Evolutionary conservation across 2,797 vertebrate species (phyloP).

Genomic region (Poeciliopsis gracilis): DNA sequence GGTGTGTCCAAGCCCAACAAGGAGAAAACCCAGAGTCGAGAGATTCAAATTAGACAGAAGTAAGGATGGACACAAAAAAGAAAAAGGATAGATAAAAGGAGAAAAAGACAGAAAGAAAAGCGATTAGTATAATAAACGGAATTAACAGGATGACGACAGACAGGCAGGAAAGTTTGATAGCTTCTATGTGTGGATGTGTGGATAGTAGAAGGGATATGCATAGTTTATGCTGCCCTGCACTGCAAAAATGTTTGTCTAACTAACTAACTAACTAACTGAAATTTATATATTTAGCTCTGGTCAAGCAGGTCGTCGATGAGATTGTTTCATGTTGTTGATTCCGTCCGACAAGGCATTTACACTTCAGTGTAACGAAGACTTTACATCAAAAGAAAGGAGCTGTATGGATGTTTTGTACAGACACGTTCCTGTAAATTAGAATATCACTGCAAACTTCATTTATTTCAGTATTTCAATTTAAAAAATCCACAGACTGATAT

Average conservation of each 20-base stretch:
- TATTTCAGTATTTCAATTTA: not conserved
- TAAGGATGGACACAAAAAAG: constrained; percentile 37
- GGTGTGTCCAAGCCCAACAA: constrained; percentile 5
- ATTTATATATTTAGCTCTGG: not conserved
- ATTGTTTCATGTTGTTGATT: not conserved
- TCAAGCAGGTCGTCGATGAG: not conserved
- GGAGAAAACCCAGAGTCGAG: constrained; percentile 7
- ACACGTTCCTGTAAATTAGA: not conserved
- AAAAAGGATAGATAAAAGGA: constrained; percentile 12
- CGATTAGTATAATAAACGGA: constrained; percentile 47
- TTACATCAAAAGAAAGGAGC: not conserved
- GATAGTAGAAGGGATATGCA: not conserved
- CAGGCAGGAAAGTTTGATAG: constrained; percentile 10
- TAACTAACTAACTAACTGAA: not conserved
- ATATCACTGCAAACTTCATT: not conserved
- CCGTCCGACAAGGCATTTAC: not conserved
- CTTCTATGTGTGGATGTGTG: not conserved
- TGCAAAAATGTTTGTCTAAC: not conserved
- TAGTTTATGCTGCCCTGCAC: not conserved
- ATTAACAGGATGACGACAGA: constrained; percentile 36
- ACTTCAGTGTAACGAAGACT: not conserved
- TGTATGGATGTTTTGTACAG: not conserved
- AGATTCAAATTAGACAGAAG: constrained; percentile 13
- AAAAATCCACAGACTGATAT: not conserved
- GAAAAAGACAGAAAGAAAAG: constrained; percentile 29